Evolutionary conservation across 1,140 invertebrate genomes (phyloP).

Genomic region (Apis mellifera): Amel_HAv3.1 CM009931.2:11417501-11418000

Average conservation of each 20-base stretch:
- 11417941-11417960: not conserved
- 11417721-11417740: not conserved
- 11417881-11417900: conserved; percentile 20
- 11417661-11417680: conserved; percentile 12
- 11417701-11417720: not conserved
- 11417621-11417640: not conserved
- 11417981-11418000: not conserved
- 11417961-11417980: not conserved
- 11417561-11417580: conserved; percentile 11
- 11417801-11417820: conserved; percentile 28
- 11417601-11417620: conserved; percentile 36
- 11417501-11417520: conserved; percentile 43
- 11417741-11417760: conserved; percentile 27
- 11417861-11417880: not conserved
- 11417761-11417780: no score
- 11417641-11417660: conserved; percentile 28
- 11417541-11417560: not conserved
- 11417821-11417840: no score
- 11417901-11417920: not conserved
- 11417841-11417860: not conserved
- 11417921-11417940: conserved; percentile 35
- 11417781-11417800: conserved; percentile 15
- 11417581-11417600: conserved; percentile 39
- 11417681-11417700: conserved; percentile 5
- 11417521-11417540: conserved; percentile 42